Conservation (phyloP, 1,140 invertebrate genomes). For the Lysiphlebus fabarum region DNA sequence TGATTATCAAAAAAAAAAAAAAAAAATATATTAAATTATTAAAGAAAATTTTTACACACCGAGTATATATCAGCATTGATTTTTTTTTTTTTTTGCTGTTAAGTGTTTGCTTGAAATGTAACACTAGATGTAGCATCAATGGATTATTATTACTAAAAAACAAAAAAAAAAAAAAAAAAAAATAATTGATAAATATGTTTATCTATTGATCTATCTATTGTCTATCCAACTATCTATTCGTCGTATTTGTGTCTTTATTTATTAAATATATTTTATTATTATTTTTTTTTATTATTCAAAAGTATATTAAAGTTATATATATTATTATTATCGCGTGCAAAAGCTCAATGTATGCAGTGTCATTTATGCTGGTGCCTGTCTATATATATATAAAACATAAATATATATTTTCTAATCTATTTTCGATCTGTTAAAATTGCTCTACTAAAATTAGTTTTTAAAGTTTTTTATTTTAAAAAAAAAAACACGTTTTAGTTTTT, state of each 20-base stretch:
- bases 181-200: constrained; percentile 6
- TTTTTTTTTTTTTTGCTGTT: constrained; percentile 25
- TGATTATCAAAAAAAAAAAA: too few relatives aligned
- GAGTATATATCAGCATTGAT: not conserved
- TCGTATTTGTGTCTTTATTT: constrained; percentile 23
- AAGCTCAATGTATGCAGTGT: constrained; percentile 50
- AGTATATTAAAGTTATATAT: not conserved
- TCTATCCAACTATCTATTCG: too few relatives aligned
- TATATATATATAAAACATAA: constrained; percentile 23
- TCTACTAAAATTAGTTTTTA: constrained; percentile 7
- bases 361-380: constrained; percentile 45
- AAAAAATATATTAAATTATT: too few relatives aligned
- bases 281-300: constrained; percentile 14
- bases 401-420: constrained; percentile 23
- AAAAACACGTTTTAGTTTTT: not conserved
- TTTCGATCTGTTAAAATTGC: constrained; percentile 22
- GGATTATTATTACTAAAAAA: too few relatives aligned
- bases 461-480: not conserved
- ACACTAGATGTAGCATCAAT: constrained; percentile 21
- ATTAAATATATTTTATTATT: constrained; percentile 30
- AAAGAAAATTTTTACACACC: too few relatives aligned
- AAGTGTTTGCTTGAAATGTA: constrained; percentile 29
- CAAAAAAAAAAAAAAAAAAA: constrained; percentile 4
- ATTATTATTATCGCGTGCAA: constrained; percentile 29
- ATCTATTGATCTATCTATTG: constrained; percentile 1